Evolutionary conservation across 1,140 invertebrate genomes (phyloP).

Genomic region (Drosophila sucinea): DNA sequence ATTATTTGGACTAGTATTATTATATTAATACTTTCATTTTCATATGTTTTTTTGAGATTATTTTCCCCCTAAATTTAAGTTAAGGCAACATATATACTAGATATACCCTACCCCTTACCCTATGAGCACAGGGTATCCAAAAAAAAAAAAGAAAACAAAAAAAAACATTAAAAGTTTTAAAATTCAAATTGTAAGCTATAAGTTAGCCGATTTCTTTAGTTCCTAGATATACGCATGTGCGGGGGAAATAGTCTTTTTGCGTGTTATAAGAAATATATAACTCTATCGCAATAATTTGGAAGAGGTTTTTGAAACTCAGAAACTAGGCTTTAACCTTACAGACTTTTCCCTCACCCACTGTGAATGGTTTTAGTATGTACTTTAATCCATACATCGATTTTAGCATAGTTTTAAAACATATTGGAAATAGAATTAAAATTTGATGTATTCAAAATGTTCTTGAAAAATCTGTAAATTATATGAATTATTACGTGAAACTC

Average conservation of each 20-base stretch:
- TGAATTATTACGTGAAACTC: background rate
- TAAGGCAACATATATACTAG: background rate
- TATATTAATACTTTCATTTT: slow-evolving; percentile 12
- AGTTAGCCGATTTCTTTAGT: slow-evolving; percentile 1
- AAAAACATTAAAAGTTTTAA: background rate
- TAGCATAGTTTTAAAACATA: background rate
- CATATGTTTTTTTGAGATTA: background rate
- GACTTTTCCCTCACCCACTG: background rate
- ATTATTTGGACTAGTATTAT: slow-evolving; percentile 15
- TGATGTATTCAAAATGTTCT: background rate
- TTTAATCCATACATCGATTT: background rate
- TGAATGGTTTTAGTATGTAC: background rate
- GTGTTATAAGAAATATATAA: too few relatives aligned
- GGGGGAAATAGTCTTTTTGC: background rate
- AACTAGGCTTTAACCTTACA: background rate
- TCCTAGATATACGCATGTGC: background rate
- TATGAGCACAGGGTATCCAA: background rate
- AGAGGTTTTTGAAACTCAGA: too few relatives aligned
- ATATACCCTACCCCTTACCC: background rate
- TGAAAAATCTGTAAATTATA: background rate
- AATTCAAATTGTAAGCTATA: background rate
- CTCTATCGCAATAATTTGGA: too few relatives aligned
- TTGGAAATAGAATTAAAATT: background rate
- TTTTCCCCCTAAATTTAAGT: background rate
- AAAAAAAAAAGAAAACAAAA: background rate